Conservation (phyloP, 2,888 invertebrate species). For the Magallana nippona region DNA sequence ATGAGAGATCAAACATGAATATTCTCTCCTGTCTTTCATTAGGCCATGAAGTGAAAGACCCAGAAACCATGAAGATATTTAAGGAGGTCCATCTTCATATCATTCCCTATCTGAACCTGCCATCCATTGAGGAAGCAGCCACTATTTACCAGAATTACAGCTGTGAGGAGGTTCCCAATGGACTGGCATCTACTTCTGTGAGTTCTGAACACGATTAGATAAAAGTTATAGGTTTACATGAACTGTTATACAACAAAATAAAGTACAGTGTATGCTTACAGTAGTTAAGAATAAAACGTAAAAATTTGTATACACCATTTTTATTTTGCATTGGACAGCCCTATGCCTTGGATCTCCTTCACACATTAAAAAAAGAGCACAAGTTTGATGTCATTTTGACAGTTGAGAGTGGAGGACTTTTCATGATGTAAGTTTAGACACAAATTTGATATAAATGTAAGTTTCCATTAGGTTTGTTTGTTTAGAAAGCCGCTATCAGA, state of each 20-base stretch:
- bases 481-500: no score
- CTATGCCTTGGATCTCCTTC: conserved; percentile 81
- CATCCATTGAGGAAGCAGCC: not conserved
- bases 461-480: not conserved
- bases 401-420: conserved; percentile 87
- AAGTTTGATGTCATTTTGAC: conserved; percentile 88
- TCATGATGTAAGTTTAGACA: conserved; percentile 82
- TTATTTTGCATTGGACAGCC: conserved; percentile 55
- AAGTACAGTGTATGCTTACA: not conserved
- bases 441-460: not conserved
- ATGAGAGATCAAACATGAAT: no score
- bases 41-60: conserved; percentile 84
- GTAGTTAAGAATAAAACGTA: not conserved
- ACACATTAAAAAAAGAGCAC: conserved; percentile 85
- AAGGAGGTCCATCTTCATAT: conserved; percentile 89
- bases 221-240: no score
- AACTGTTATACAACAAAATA: no score
- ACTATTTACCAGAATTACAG: not conserved
- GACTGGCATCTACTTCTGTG: not conserved
- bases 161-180: not conserved
- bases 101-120: conserved; percentile 85
- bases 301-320: not conserved
- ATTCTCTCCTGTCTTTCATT: conserved; percentile 62
- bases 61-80: conserved; percentile 84
- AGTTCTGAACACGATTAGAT: not conserved